Conservation (phyloP, 2,797 vertebrate genomes). For the Enteromius unitaeniatus region DNA sequence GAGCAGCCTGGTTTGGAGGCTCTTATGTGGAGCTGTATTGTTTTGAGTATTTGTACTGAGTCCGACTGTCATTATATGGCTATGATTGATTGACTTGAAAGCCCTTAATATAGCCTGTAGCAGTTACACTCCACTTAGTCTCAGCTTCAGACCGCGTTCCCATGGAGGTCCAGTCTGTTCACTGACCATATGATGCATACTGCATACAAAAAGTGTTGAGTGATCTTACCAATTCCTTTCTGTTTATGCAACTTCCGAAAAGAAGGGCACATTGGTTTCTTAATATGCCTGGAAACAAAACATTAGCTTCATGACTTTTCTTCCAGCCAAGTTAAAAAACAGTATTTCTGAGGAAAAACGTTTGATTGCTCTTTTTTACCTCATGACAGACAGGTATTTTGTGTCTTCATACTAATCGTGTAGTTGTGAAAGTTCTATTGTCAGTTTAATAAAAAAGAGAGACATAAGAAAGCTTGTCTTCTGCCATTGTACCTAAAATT, state of each 20-base stretch:
- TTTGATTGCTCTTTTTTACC: background rate
- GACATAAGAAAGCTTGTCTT: background rate
- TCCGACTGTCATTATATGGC: slow-evolving; percentile 29
- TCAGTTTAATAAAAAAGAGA: background rate
- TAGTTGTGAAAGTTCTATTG: background rate
- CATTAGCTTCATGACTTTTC: background rate
- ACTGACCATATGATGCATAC: slow-evolving; percentile 7
- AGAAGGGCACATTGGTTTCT: background rate
- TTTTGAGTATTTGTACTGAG: slow-evolving; percentile 37
- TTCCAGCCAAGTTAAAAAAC: background rate
- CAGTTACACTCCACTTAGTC: slow-evolving; percentile 5
- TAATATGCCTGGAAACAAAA: slow-evolving; percentile 2
- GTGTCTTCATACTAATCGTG: background rate
- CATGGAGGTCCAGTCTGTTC: background rate
- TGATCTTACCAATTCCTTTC: slow-evolving; percentile 17
- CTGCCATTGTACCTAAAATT: background rate
- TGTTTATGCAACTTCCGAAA: background rate
- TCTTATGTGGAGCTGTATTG: slow-evolving; percentile 44
- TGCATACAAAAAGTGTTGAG: slow-evolving; percentile 6
- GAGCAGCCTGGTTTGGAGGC: slow-evolving; percentile 19
- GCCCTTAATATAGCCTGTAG: slow-evolving; percentile 13
- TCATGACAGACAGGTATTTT: background rate
- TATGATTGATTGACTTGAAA: slow-evolving; percentile 24
- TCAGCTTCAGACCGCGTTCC: slow-evolving; percentile 22
- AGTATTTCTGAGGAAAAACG: too few species aligned